Evolutionary conservation across 2,888 invertebrate species (phyloP).

Genomic region (Acleris sparsana): DNA sequence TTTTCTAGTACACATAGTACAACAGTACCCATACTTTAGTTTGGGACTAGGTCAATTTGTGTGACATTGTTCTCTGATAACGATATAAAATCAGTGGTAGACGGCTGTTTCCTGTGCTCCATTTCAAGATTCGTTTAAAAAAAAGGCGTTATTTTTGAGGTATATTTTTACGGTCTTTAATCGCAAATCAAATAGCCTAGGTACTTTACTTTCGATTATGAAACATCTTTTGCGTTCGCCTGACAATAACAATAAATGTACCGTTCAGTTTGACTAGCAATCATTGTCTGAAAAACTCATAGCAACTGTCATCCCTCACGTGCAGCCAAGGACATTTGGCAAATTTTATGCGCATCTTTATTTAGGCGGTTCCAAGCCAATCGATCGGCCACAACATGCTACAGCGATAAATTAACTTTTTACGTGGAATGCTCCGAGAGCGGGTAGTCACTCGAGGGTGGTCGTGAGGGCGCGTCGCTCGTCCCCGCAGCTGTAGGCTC

Average conservation of each 20-base stretch:
- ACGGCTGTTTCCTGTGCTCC: no score
- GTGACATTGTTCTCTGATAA: no score
- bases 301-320: conserved; percentile 54
- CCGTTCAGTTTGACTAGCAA: conserved; percentile 15
- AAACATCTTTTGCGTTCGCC: not conserved
- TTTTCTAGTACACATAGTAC: no score
- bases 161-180: no score
- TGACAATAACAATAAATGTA: conserved; percentile 10
- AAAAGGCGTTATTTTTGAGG: no score
- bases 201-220: not conserved
- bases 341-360: conserved; percentile 76
- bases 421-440: conserved; percentile 58
- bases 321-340: conserved; percentile 61
- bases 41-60: no score
- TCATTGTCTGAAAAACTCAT: conserved; percentile 52
- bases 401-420: conserved; percentile 78
- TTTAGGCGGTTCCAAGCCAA: conserved; percentile 62
- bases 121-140: no score
- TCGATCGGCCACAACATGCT: conserved; percentile 75
- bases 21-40: no score
- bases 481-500: not conserved
- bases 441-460: conserved; percentile 61
- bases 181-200: no score
- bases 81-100: no score
- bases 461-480: conserved; percentile 44